Evolutionary conservation across 2,888 invertebrate species (phyloP).

Genomic region (Terebella lapidaria): DNA sequence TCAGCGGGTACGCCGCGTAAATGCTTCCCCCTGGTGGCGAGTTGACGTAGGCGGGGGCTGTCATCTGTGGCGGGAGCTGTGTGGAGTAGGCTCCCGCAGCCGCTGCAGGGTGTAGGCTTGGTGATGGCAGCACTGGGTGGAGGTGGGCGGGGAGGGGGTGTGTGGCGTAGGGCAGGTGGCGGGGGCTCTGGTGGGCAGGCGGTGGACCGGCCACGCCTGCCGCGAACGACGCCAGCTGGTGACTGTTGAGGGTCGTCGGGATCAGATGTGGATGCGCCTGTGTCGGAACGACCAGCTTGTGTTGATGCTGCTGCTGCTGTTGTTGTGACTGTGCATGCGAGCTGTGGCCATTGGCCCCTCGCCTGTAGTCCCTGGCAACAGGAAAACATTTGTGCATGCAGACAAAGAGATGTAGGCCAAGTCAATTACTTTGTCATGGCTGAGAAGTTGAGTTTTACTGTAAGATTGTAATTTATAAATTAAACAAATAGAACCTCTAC

Average conservation of each 20-base stretch:
- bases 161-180: slow-evolving; percentile 56
- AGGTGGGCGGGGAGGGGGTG: slow-evolving; percentile 79
- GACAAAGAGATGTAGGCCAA: too few relatives aligned
- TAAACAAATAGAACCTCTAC: too few relatives aligned
- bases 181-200: slow-evolving; percentile 71
- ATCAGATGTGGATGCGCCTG: slow-evolving; percentile 39
- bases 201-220: slow-evolving; percentile 66
- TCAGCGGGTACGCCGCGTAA: slow-evolving; percentile 63
- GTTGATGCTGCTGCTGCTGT: slow-evolving; percentile 23
- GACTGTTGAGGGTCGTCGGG: slow-evolving; percentile 23
- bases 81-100: slow-evolving; percentile 42
- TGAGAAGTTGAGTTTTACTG: too few relatives aligned
- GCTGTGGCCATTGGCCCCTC: slow-evolving; percentile 47
- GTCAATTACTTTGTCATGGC: too few relatives aligned
- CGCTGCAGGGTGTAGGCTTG: slow-evolving; percentile 23
- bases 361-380: slow-evolving; percentile 58
- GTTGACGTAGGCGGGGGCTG: slow-evolving; percentile 63
- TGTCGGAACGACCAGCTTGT: slow-evolving; percentile 44
- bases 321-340: slow-evolving; percentile 1
- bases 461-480: too few relatives aligned
- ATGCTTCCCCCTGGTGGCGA: slow-evolving; percentile 59
- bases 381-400: too few relatives aligned
- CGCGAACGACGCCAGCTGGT: slow-evolving; percentile 43
- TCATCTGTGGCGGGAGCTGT: slow-evolving; percentile 56
- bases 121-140: slow-evolving; percentile 53